Evolutionary conservation across 2,797 vertebrate genomes (phyloP).

Genomic region (Lithobates pipiens): DNA sequence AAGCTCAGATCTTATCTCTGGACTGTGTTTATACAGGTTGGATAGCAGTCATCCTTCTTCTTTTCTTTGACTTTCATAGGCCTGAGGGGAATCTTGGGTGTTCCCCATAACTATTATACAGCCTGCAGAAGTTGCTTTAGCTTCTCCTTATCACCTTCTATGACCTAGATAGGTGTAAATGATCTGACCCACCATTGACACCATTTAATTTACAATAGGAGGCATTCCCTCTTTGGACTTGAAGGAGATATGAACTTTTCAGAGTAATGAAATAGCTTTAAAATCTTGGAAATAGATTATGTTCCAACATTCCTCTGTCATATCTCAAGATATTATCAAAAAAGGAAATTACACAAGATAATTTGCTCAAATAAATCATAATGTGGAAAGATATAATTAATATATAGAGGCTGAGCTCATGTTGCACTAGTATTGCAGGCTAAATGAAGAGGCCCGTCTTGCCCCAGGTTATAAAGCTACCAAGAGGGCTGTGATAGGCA

Average conservation of each 20-base stretch:
- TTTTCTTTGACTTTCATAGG: slow-evolving; percentile 35
- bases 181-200: slow-evolving; percentile 42
- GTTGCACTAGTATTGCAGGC: neutral
- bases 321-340: neutral
- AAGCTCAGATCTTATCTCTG: slow-evolving; percentile 55
- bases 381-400: neutral
- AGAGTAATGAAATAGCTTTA: neutral
- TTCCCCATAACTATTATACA: slow-evolving; percentile 48
- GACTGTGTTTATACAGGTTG: slow-evolving; percentile 58
- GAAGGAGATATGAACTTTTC: neutral
- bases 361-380: neutral
- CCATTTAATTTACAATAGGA: slow-evolving; percentile 16
- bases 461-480: neutral
- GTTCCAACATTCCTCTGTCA: neutral
- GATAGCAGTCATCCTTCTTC: slow-evolving; percentile 46
- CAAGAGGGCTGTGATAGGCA: too few species aligned
- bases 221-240: neutral
- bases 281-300: neutral
- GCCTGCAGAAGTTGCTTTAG: slow-evolving; percentile 10
- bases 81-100: slow-evolving; percentile 54
- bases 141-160: slow-evolving; percentile 3
- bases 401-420: neutral
- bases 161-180: slow-evolving; percentile 54
- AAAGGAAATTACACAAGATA: neutral
- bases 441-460: neutral